Evolutionary conservation across 2,888 invertebrate species (phyloP).

Genomic region (Drosophila prostipennis): DNA sequence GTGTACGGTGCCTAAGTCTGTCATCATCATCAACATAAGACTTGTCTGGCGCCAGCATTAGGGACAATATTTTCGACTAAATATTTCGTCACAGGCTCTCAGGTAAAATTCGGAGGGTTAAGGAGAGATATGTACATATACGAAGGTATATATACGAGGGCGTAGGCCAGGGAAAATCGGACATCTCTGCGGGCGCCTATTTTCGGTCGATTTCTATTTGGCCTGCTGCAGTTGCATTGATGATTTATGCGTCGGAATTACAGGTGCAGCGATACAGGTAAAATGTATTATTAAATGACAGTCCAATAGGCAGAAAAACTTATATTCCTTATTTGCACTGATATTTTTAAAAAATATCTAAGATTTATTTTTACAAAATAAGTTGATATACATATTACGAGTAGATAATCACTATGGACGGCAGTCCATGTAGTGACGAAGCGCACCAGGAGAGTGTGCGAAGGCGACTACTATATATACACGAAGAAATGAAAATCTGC

Average conservation of each 20-base stretch:
- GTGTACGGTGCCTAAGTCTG: conserved; percentile 80
- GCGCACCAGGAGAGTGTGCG: too few species aligned
- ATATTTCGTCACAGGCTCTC: conserved; percentile 81
- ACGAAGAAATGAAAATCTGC: too few species aligned
- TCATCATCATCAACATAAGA: conserved; percentile 81
- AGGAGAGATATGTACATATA: not conserved
- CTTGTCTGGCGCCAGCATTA: conserved; percentile 84
- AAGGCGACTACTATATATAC: too few species aligned
- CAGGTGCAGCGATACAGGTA: conserved; percentile 66
- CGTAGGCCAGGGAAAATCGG: conserved; percentile 49
- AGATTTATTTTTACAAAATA: not conserved
- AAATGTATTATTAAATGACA: conserved; percentile 16
- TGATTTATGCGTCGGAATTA: conserved; percentile 68
- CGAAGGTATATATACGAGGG: conserved; percentile 32
- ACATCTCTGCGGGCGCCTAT: conserved; percentile 78
- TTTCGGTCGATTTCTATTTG: conserved; percentile 60
- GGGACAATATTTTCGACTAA: conserved; percentile 78
- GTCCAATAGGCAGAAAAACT: conserved; percentile 23
- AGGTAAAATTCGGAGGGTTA: conserved; percentile 11
- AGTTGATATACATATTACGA: too few species aligned
- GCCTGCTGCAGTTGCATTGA: conserved; percentile 56
- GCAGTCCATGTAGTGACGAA: too few species aligned
- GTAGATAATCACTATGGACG: too few species aligned
- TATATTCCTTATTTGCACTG: not conserved
- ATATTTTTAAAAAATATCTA: not conserved